A percentile compares a stretch with the other conserved stretches of the same genome.
Conservation (phyloP, 2,113 vertebrate genomes). For the Elephantulus edwardii region DNA sequence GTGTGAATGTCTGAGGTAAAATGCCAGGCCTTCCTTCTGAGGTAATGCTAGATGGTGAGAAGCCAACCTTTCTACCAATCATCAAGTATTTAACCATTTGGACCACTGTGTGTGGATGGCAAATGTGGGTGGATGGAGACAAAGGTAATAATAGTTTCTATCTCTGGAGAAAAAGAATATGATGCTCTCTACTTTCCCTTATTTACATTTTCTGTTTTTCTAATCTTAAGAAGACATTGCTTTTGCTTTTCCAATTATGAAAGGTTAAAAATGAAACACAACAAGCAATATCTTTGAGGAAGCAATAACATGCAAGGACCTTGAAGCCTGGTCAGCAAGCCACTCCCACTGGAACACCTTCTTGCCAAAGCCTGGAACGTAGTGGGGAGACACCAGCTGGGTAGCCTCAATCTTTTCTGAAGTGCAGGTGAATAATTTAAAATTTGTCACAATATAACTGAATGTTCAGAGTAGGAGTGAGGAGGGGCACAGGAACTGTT, state of each 20-base stretch:
- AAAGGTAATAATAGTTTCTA: background rate
- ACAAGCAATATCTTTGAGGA: background rate
- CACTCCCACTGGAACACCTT: fast-evolving
- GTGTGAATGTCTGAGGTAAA: no score
- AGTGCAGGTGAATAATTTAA: background rate
- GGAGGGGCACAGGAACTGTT: fast-evolving
- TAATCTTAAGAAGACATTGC: conserved; percentile 23
- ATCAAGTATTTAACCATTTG: no score
- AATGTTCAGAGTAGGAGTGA: background rate
- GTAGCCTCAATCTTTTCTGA: background rate
- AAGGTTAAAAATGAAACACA: background rate
- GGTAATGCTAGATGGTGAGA: no score
- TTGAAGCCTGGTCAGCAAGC: background rate
- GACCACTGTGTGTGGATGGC: background rate
- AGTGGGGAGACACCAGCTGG: background rate
- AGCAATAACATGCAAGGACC: background rate
- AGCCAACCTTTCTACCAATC: no score
- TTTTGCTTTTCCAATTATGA: background rate
- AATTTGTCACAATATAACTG: background rate
- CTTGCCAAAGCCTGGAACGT: fast-evolving
- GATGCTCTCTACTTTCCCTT: background rate
- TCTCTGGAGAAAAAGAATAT: background rate
- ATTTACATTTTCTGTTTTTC: conserved; percentile 11
- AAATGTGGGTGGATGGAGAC: background rate
- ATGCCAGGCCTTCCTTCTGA: no score